Evolutionary conservation across 2,888 invertebrate genomes (phyloP).

Genomic region (Falcaria lacertinaria): DNA sequence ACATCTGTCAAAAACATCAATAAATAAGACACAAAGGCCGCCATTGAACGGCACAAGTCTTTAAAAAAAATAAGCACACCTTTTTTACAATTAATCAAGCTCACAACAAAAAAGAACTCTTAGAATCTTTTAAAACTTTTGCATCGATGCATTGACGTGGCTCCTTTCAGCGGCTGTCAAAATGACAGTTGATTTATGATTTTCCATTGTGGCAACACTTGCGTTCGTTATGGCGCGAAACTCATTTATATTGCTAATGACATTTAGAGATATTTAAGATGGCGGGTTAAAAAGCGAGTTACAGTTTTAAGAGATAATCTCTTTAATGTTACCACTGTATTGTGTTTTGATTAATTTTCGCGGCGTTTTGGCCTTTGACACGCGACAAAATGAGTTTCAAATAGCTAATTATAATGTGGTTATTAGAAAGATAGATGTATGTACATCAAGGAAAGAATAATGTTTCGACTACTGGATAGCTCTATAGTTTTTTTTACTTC

Average conservation of each 20-base stretch:
- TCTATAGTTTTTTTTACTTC: too few species aligned
- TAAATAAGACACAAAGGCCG: constrained; percentile 29
- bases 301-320: constrained; percentile 37
- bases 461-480: too few species aligned
- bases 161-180: constrained; percentile 73
- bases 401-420: constrained; percentile 3
- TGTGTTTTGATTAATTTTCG: constrained; percentile 39
- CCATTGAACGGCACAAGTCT: constrained; percentile 28
- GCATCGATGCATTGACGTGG: constrained; percentile 73
- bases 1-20: constrained; percentile 24
- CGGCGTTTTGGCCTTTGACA: constrained; percentile 33
- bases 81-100: constrained; percentile 67
- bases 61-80: constrained; percentile 37
- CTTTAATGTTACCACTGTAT: constrained; percentile 24
- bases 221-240: constrained; percentile 71
- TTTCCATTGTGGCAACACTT: constrained; percentile 67
- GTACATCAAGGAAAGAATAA: too few species aligned
- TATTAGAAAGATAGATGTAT: neutral
- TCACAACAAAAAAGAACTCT: constrained; percentile 40
- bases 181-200: constrained; percentile 75
- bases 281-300: constrained; percentile 44
- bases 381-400: constrained; percentile 16
- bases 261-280: constrained; percentile 67
- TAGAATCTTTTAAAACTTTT: constrained; percentile 63
- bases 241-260: constrained; percentile 72